Conservation (phyloP, 2,113 vertebrate species). For the Brachyistius frenatus region DNA sequence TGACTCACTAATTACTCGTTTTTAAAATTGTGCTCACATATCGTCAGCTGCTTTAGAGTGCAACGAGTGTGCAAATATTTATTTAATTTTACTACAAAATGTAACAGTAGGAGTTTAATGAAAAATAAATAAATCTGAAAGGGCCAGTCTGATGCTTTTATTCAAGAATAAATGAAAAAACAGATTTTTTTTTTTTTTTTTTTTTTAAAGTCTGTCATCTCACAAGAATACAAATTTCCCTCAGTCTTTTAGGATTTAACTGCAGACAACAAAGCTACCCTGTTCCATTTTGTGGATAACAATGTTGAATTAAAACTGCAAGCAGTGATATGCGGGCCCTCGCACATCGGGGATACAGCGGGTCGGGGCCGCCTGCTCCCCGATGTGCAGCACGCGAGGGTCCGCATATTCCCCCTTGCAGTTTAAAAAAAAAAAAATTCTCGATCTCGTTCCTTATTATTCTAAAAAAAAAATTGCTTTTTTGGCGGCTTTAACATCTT, state of each 20-base stretch:
- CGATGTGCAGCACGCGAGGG: too few relatives aligned
- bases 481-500: too few relatives aligned
- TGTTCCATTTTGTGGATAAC: neutral
- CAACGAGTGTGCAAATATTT: neutral
- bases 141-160: neutral
- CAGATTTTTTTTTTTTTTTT: neutral
- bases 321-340: too few relatives aligned
- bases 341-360: too few relatives aligned
- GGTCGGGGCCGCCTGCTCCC: too few relatives aligned
- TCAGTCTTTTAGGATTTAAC: neutral
- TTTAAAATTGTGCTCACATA: conserved; percentile 42
- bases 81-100: neutral
- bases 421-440: too few relatives aligned
- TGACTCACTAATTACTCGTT: conserved; percentile 39
- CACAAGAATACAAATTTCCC: neutral
- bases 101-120: neutral
- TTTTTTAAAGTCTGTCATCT: neutral
- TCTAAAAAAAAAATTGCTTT: too few relatives aligned
- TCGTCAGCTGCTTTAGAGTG: neutral
- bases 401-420: too few relatives aligned
- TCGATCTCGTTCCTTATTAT: too few relatives aligned
- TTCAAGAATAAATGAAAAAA: neutral
- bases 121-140: neutral
- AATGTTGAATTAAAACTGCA: neutral
- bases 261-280: neutral